Conservation (phyloP, 1,140 invertebrate species). For the Ruditapes philippinarum region DNA sequence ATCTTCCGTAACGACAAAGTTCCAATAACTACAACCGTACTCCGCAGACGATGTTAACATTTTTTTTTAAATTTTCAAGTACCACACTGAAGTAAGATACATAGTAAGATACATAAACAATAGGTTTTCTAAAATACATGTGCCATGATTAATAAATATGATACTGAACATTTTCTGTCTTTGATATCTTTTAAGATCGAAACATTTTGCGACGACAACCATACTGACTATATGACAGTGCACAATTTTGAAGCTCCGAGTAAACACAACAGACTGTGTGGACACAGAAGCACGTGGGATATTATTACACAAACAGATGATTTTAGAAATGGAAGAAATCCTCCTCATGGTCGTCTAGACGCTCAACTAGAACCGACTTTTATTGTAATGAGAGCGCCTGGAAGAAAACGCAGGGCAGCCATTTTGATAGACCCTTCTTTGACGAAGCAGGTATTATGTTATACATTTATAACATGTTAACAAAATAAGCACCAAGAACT, state of each 20-base stretch:
- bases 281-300: slow-evolving; percentile 89
- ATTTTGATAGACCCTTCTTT: slow-evolving; percentile 65
- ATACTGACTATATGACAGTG: slow-evolving; percentile 73
- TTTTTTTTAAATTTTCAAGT: no score
- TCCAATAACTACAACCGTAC: no score
- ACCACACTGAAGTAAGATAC: no score
- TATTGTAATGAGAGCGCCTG: slow-evolving; percentile 60
- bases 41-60: no score
- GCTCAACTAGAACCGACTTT: slow-evolving; percentile 69
- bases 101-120: no score
- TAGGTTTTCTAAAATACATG: no score
- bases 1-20: no score
- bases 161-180: no score
- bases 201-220: slow-evolving; percentile 89
- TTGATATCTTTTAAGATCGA: slow-evolving; percentile 82
- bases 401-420: slow-evolving; percentile 35
- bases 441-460: slow-evolving; percentile 68
- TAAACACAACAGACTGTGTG: slow-evolving; percentile 91
- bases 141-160: no score
- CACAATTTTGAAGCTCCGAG: slow-evolving; percentile 90
- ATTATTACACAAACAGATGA: slow-evolving; percentile 89
- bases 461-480: no score
- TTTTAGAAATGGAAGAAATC: slow-evolving; percentile 84
- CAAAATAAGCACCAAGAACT: no score
- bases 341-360: slow-evolving; percentile 60